Evolutionary conservation across 2,113 vertebrate genomes (phyloP).

Genomic region (Butastur rufipennis): DNA sequence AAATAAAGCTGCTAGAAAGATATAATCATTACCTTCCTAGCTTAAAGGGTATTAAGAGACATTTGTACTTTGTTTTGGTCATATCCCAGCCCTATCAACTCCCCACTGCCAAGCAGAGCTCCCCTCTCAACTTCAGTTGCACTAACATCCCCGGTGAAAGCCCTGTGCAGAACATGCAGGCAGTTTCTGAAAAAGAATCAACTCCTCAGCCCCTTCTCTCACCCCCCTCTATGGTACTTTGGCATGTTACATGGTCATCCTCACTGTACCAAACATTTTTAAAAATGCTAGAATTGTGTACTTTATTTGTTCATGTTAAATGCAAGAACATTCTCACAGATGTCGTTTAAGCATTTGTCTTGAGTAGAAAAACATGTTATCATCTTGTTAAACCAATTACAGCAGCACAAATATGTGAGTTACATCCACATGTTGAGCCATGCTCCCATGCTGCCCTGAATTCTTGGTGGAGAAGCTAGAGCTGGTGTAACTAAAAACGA

Average conservation of each 20-base stretch:
- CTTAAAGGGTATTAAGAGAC: neutral
- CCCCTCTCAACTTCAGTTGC: neutral
- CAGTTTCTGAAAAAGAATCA: neutral
- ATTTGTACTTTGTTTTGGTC: neutral
- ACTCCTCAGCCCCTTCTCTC: neutral
- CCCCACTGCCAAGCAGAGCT: neutral
- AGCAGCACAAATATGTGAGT: rapidly evolving
- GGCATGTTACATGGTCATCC: neutral
- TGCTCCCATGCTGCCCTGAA: neutral
- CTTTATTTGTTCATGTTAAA: neutral
- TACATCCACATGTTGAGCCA: neutral
- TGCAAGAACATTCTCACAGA: neutral
- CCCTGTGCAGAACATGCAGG: rapidly evolving
- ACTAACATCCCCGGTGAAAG: neutral
- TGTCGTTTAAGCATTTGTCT: neutral
- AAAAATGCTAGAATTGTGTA: neutral
- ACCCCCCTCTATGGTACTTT: neutral
- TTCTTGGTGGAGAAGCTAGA: neutral
- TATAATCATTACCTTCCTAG: neutral
- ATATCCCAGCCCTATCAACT: neutral
- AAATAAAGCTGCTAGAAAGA: neutral
- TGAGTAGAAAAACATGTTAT: neutral
- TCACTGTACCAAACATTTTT: neutral
- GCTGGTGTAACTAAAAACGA: neutral
- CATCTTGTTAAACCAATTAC: neutral